These are phyloP conservation scores for Furnarius figulus DNA, from an alignment of 2,113 vertebrate species.

Conservation along the genomic window DNA sequence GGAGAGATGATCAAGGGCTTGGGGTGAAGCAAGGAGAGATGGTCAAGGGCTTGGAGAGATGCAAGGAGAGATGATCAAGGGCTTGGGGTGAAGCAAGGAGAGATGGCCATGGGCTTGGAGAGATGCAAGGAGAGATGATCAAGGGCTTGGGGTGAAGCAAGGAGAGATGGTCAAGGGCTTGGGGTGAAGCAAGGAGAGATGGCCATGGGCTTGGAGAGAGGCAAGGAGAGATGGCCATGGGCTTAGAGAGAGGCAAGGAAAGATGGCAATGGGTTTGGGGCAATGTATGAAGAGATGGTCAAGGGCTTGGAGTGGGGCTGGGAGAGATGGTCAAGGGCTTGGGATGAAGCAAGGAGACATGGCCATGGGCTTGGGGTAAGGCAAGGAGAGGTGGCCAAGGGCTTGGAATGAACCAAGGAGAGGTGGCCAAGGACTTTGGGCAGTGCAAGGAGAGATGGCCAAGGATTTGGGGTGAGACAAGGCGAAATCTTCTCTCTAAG, in stretches of 20 bases:
- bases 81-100: not conserved
- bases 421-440: not conserved
- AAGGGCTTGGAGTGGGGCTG: no score
- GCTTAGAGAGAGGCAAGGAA: not conserved
- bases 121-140: no score
- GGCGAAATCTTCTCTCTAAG: accelerated
- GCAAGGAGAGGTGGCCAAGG: not conserved
- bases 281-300: no score
- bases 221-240: no score
- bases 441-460: no score
- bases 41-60: not conserved
- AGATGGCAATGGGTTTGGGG: not conserved
- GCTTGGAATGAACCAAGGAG: no score
- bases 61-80: accelerated
- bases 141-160: not conserved
- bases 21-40: no score
- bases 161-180: not conserved
- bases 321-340: no score
- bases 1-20: accelerated
- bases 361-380: accelerated
- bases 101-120: not conserved
- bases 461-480: no score
- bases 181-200: no score
- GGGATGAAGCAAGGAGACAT: no score
- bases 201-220: accelerated